These are phyloP conservation scores for Amphipoea lucens DNA, from an alignment of 2,888 invertebrate species.

Conservation along the genomic window DNA sequence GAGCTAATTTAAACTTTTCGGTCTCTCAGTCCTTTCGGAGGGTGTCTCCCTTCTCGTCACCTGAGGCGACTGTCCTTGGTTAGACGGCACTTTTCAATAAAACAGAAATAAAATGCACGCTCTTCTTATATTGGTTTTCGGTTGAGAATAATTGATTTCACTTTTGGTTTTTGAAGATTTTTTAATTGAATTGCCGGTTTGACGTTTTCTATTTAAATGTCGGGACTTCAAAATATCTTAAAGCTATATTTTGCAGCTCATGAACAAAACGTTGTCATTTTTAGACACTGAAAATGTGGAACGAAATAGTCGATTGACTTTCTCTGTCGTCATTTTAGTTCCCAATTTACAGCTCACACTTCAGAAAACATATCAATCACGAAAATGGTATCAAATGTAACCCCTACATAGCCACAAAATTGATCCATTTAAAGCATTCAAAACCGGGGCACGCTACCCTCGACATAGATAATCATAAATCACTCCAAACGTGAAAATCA, in stretches of 20 bases:
- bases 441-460: slow-evolving; percentile 46
- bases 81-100: slow-evolving; percentile 83
- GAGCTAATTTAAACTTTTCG: slow-evolving; percentile 91
- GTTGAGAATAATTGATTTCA: slow-evolving; percentile 58
- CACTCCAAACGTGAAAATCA: slow-evolving; percentile 64
- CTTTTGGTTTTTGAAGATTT: slow-evolving; percentile 31
- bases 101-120: slow-evolving; percentile 76
- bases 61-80: slow-evolving; percentile 85
- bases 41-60: slow-evolving; percentile 83
- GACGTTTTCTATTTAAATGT: slow-evolving; percentile 5
- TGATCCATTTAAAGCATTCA: slow-evolving; percentile 39
- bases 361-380: slow-evolving; percentile 47
- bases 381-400: slow-evolving; percentile 14
- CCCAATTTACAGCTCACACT: background rate
- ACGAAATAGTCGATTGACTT: background rate
- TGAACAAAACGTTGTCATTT: background rate
- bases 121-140: slow-evolving; percentile 64
- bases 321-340: background rate
- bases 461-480: slow-evolving; percentile 61
- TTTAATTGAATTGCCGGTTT: slow-evolving; percentile 32
- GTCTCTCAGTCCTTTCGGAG: slow-evolving; percentile 81
- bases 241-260: background rate
- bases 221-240: background rate
- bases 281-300: background rate
- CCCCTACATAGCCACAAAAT: slow-evolving; percentile 29